Percentiles rank a stretch among this genome's conserved stretches.
Conservation (phyloP, 2,113 vertebrate genomes). For the Grammomys dolichurus region DNA sequence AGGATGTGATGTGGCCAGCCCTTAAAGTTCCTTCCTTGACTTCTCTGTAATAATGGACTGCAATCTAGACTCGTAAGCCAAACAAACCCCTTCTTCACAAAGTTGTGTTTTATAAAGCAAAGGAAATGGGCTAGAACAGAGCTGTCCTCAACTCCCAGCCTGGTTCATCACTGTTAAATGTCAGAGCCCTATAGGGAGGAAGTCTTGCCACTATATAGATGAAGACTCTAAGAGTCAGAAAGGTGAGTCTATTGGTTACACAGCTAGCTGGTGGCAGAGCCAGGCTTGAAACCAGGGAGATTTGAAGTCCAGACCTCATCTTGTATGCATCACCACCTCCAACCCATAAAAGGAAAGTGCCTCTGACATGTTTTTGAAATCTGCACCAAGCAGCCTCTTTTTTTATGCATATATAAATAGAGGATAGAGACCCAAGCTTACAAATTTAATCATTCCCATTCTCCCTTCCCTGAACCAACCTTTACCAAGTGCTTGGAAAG, state of each 20-base stretch:
- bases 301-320: background rate
- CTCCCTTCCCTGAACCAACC: constrained; percentile 62
- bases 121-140: background rate
- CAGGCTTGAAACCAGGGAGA: background rate
- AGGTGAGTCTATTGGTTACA: background rate
- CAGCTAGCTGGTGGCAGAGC: background rate
- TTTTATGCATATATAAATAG: constrained; percentile 4
- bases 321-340: background rate
- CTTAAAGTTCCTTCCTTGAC: background rate
- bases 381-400: background rate
- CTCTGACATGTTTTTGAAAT: constrained; percentile 34
- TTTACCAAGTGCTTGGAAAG: constrained; percentile 66
- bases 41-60: background rate
- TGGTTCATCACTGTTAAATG: background rate
- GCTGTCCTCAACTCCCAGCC: background rate
- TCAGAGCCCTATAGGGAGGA: background rate
- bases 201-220: background rate
- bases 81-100: background rate
- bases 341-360: background rate
- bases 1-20: background rate
- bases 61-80: background rate
- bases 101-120: background rate
- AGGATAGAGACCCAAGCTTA: background rate
- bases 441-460: constrained; percentile 64
- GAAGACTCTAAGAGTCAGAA: background rate